phyloP scores from a whole-genome alignment of 2,113 vertebrate genomes.

The Corythaixoides concolor region DNA sequence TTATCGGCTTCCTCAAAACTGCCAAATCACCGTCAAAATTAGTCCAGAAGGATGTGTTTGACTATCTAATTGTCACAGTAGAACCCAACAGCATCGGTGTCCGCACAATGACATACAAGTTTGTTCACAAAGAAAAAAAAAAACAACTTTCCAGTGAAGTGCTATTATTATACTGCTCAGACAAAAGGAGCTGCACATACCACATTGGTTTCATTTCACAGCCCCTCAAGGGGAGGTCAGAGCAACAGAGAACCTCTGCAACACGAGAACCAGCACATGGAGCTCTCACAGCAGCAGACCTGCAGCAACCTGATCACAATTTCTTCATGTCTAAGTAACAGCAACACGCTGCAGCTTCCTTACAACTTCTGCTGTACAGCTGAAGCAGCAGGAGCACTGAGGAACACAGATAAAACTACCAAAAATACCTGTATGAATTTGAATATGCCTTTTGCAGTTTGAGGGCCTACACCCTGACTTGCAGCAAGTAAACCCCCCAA shows the following conservation, averaged over 20 bases:
- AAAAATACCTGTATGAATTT: background rate
- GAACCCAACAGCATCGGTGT: background rate
- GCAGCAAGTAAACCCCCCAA: background rate
- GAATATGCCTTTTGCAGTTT: background rate
- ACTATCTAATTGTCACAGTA: background rate
- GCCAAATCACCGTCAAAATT: background rate
- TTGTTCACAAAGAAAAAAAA: constrained; percentile 5
- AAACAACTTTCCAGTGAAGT: background rate
- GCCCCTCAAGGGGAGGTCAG: constrained; percentile 18
- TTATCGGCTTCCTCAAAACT: background rate
- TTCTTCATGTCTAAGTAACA: background rate
- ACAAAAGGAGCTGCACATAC: constrained; percentile 58
- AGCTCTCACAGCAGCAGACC: constrained; percentile 43
- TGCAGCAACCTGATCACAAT: background rate
- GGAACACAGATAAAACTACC: background rate
- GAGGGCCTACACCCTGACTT: background rate
- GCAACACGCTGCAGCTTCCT: background rate
- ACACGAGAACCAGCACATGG: constrained; percentile 68
- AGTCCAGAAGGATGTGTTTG: background rate
- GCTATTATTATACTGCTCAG: constrained; percentile 31
- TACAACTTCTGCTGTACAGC: background rate
- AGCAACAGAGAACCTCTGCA: background rate
- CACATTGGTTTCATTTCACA: constrained; percentile 68
- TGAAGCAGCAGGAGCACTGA: background rate
- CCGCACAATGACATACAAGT: background rate